Conservation (phyloP, 2,888 invertebrate species). For the Lasioglossum calceatum region DNA sequence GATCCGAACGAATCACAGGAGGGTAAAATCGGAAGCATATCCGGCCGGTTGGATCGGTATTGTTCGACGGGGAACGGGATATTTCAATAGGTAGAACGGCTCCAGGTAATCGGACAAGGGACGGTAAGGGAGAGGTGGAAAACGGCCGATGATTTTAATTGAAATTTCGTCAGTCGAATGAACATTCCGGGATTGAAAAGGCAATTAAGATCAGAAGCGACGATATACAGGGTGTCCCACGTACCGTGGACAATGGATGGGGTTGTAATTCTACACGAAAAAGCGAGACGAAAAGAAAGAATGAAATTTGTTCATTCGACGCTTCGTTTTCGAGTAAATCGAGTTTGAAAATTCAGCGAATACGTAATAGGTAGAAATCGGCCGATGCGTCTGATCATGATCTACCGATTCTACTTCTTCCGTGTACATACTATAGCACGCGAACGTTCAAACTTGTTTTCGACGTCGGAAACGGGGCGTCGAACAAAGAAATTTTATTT, state of each 20-base stretch:
- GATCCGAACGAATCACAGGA: not conserved
- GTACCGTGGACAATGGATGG: not conserved
- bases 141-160: slow-evolving; percentile 60
- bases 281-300: not conserved
- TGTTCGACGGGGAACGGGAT: slow-evolving; percentile 21
- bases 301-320: not conserved
- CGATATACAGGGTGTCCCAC: slow-evolving; percentile 32
- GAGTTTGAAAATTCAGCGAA: no score
- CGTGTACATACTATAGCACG: no score
- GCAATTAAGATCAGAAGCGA: slow-evolving; percentile 61
- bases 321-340: no score
- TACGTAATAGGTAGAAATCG: no score
- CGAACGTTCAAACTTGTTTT: no score
- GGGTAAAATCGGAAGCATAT: slow-evolving; percentile 20
- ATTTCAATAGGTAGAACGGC: slow-evolving; percentile 42
- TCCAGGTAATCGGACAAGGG: slow-evolving; percentile 27
- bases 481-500: no score
- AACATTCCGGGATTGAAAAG: slow-evolving; percentile 56
- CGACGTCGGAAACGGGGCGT: no score
- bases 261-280: not conserved
- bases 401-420: no score
- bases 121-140: not conserved
- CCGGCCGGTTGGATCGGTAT: slow-evolving; percentile 35
- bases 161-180: slow-evolving; percentile 60
- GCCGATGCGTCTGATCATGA: no score